Base-by-base conservation (phyloP, 2,888 invertebrate species). In the Caenorhabditis becei region DNA sequence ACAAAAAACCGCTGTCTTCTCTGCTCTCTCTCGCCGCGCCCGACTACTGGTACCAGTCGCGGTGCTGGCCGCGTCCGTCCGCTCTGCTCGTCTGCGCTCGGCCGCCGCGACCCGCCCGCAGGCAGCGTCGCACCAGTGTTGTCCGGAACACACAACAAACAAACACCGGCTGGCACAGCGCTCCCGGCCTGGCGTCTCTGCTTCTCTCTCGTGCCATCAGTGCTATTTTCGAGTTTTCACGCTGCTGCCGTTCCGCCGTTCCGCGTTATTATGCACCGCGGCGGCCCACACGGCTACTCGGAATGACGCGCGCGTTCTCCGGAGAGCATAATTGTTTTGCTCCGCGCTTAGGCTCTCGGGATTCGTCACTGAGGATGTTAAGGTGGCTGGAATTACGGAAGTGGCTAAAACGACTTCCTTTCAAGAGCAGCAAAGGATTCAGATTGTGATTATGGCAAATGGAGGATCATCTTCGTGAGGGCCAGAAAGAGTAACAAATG, bases 111-210 rank as follows among this genome's bases (percentile, higher is more conserved):
- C 56, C 66, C 69, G 44, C 54, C 58, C 58, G 32, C 47, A 41
- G 41, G 54, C 66, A 47, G 67, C 41, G 20, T 24, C 54, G 28
- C 28, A 8, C 47, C 32, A 7, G 51, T 51, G 44, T 53, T 53
- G 41, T 47, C 67, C 53, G 58, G 54, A 58, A 58, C 54, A 44
- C 44, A 56, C 67, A 69, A 54, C 67, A 71, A 79, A 79, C 79
- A 79, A 79, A 79, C 79, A 79, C 79, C 67, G 72, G 53, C 79
- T 79, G 79, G 79, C 79, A 79, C 79, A 44, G 56, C 54, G 67
- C 54, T 37, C 67, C 41, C 54, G 26, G 24, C 23, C 61, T 23
- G 41, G 32, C 37, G 37, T 41, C 59, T 35, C 32, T 32, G 5
- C 5, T 32, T 4, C 44, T 37, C 44, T 23, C 53, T 66, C 53